phyloP scores from a whole-genome alignment of 1,140 invertebrate species.

The Maniola jurtina region DNA sequence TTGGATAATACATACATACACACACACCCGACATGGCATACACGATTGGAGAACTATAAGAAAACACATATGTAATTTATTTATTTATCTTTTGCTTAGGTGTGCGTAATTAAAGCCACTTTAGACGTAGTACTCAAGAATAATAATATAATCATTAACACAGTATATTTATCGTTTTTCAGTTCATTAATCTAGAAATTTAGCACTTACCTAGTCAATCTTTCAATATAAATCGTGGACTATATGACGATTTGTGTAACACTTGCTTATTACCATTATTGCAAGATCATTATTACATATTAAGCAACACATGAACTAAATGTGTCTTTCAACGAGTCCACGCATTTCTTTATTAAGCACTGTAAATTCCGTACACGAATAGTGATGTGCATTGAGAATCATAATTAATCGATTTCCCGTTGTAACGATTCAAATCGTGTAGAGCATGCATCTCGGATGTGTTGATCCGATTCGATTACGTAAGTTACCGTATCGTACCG shows the following conservation, averaged over 20 bases:
- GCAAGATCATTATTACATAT: conserved; percentile 25
- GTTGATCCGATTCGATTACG: conserved; percentile 45
- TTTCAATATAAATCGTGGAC: conserved; percentile 25
- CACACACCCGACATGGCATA: no score
- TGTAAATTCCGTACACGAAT: conserved; percentile 9
- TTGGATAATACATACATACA: no score
- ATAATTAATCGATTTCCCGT: conserved; percentile 43
- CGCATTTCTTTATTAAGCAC: conserved; percentile 14
- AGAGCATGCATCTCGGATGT: conserved; percentile 42
- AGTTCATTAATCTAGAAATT: neutral
- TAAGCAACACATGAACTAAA: conserved; percentile 23
- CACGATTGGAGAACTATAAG: no score
- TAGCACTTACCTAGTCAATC: conserved; percentile 5
- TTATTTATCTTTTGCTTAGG: no score
- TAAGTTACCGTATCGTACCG: conserved; percentile 56
- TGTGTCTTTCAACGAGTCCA: conserved; percentile 24
- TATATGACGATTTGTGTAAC: conserved; percentile 30
- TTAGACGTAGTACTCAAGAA: no score
- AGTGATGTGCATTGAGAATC: conserved; percentile 22
- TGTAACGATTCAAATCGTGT: conserved; percentile 44
- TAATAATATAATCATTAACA: no score
- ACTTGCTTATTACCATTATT: conserved; percentile 25
- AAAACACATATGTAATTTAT: no score
- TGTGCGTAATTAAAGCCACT: no score
- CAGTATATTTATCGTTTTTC: neutral